phyloP scores from a whole-genome alignment of 1,140 invertebrate species.

The Drosophila lacertosa region DNA sequence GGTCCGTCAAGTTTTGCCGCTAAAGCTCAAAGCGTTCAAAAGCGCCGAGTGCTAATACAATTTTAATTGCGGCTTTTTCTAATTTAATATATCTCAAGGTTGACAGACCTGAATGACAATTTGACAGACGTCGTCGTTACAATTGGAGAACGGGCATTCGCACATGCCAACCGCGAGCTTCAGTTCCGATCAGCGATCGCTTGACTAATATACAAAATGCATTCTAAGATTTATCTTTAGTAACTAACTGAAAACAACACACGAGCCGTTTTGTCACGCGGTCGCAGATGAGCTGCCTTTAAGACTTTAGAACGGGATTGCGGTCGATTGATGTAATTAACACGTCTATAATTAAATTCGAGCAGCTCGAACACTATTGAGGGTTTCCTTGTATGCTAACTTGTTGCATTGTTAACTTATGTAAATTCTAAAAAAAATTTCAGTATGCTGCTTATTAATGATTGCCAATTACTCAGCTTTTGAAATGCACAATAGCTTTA shows the following conservation, averaged over 20 bases:
- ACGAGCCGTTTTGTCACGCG: constrained; percentile 17
- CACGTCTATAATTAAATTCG: constrained; percentile 17
- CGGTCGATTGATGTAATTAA: constrained; percentile 35
- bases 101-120: constrained; percentile 3
- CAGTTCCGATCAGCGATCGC: constrained; percentile 4
- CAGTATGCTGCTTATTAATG: neutral
- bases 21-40: constrained; percentile 40
- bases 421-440: constrained; percentile 11
- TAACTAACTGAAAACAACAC: neutral
- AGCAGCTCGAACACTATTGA: neutral
- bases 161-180: neutral
- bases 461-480: neutral
- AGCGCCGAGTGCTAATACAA: constrained; percentile 42
- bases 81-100: constrained; percentile 71
- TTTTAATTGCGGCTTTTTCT: constrained; percentile 64
- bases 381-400: constrained; percentile 21
- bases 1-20: constrained; percentile 41
- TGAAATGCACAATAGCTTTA: neutral
- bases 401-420: constrained; percentile 14
- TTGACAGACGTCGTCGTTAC: constrained; percentile 1
- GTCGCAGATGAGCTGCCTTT: constrained; percentile 3
- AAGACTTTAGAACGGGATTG: constrained; percentile 7
- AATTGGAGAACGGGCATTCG: neutral
- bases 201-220: constrained; percentile 3
- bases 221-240: constrained; percentile 3